Evolutionary conservation across 2,888 invertebrate genomes (phyloP).

Genomic region (Pyralis farinalis): DNA sequence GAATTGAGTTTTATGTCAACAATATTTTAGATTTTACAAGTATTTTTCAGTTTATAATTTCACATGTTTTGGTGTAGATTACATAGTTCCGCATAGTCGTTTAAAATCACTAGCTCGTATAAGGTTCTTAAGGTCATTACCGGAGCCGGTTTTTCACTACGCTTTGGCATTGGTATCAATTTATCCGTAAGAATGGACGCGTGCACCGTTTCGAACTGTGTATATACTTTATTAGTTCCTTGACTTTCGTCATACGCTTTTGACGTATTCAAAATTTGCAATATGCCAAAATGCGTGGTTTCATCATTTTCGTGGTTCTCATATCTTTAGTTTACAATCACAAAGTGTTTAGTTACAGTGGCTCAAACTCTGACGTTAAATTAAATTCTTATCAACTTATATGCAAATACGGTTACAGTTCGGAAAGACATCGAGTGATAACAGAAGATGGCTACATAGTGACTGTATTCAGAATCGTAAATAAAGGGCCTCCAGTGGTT

Average conservation of each 20-base stretch:
- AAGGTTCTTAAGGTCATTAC: slow-evolving; percentile 2
- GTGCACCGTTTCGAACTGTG: slow-evolving; percentile 12
- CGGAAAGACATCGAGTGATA: slow-evolving; percentile 45
- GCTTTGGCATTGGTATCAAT: slow-evolving; percentile 16
- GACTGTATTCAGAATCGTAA: slow-evolving; percentile 50
- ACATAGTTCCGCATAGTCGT: too few relatives aligned
- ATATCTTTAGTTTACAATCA: slow-evolving; percentile 29
- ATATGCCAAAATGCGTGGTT: slow-evolving; percentile 25
- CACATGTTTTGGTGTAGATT: too few relatives aligned
- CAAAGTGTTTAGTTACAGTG: slow-evolving; percentile 22
- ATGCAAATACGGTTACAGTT: slow-evolving; percentile 42
- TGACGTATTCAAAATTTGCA: slow-evolving; percentile 31
- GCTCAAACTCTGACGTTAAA: slow-evolving; percentile 41
- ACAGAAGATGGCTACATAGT: slow-evolving; percentile 61
- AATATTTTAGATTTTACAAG: too few relatives aligned
- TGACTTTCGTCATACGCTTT: slow-evolving; percentile 27
- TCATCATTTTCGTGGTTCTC: slow-evolving; percentile 32
- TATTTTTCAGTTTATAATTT: too few relatives aligned
- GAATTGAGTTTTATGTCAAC: too few relatives aligned
- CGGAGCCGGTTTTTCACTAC: slow-evolving; percentile 10
- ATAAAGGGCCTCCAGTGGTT: slow-evolving; percentile 54
- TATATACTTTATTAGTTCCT: slow-evolving; percentile 13
- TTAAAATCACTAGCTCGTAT: too few relatives aligned
- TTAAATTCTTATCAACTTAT: slow-evolving; percentile 56
- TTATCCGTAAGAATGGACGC: slow-evolving; percentile 6